A percentile compares a stretch with the other conserved stretches of the same genome.
These are phyloP conservation scores for Carettochelys insculpta DNA, from an alignment of 2,113 vertebrate genomes.

Conservation along the genomic window DNA sequence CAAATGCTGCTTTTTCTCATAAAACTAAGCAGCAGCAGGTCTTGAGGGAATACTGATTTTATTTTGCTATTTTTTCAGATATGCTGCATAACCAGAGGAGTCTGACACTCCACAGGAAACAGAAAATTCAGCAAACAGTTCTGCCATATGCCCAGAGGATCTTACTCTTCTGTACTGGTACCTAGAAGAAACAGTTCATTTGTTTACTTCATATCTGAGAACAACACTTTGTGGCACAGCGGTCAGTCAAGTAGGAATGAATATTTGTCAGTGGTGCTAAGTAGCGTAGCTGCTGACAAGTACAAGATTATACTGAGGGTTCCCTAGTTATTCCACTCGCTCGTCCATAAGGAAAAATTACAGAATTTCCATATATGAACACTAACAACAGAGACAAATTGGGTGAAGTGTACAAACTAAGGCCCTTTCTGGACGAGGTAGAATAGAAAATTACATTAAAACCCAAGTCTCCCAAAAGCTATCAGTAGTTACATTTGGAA, in stretches of 20 bases:
- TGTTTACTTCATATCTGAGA: not conserved
- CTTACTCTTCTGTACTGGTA: not conserved
- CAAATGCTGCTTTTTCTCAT: not conserved
- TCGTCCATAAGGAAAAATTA: not conserved
- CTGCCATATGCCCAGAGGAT: not conserved
- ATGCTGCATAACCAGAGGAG: not conserved
- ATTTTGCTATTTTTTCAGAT: not conserved
- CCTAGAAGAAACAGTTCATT: not conserved
- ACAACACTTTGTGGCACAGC: not conserved
- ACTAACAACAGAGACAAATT: not conserved
- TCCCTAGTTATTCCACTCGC: not conserved
- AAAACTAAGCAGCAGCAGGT: not conserved
- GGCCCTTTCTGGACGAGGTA: slow-evolving; percentile 57
- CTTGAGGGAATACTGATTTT: not conserved
- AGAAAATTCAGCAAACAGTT: not conserved
- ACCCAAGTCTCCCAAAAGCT: slow-evolving; percentile 43
- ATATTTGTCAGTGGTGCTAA: not conserved
- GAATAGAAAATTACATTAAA: slow-evolving; percentile 53
- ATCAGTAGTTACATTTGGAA: not conserved
- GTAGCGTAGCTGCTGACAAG: not conserved
- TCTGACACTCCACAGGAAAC: not conserved
- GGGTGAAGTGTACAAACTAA: not conserved
- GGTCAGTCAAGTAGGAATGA: not conserved
- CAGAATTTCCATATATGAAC: slow-evolving; percentile 24
- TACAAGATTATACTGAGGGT: not conserved